Base-by-base conservation (phyloP, 2,888 invertebrate species). In the Fragum fragum region DNA sequence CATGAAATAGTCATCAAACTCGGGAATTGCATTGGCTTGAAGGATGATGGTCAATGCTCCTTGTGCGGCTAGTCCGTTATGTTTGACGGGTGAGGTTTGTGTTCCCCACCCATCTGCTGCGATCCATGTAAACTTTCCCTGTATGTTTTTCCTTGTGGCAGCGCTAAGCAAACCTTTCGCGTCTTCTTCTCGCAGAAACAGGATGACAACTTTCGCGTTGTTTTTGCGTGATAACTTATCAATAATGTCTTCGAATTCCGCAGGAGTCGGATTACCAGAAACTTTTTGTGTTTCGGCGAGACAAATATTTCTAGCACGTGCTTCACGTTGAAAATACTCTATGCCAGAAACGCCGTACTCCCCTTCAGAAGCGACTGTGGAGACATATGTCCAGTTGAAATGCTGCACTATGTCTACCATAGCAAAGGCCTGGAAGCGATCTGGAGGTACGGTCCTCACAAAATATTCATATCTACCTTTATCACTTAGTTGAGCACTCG, bases 331-430 rank as follows among this genome's bases (percentile, higher is more conserved):
- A 93, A 97, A 97, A 14, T 96, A 96, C 89, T 97, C 97, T 71
- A 97, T 97, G 0, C 97, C 97, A 68, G 96, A 96, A 87, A 97
- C 97, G 0, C 97, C 97, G 92, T 97, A 97, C 82, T 96, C 96
- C 28, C 97, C 97, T 88, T 96, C 96, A 0, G 96, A 96, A 85
- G 96, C 96, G 0, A 97, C 96, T 1, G 96, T 96, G 9, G 96
- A 96, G 1, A 97, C 96, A 93, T 97, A 97, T 0, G 96, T 96
- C 97, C 97, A 97, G 92, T 96, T 96, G 89, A 97, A 96, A 77
- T 95, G 95, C 88, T 96, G 95, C 26, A 97, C 96, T 76, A 97
- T 96, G 91, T 97, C 97, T 28, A 96, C 96, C 93, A 97, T 95
- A 1, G 96, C 97, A 87, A 96, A 95, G 21, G 96, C 96, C 93